Evolutionary conservation across 2,113 vertebrate genomes (phyloP).

Genomic region (Pandion haliaetus): DNA sequence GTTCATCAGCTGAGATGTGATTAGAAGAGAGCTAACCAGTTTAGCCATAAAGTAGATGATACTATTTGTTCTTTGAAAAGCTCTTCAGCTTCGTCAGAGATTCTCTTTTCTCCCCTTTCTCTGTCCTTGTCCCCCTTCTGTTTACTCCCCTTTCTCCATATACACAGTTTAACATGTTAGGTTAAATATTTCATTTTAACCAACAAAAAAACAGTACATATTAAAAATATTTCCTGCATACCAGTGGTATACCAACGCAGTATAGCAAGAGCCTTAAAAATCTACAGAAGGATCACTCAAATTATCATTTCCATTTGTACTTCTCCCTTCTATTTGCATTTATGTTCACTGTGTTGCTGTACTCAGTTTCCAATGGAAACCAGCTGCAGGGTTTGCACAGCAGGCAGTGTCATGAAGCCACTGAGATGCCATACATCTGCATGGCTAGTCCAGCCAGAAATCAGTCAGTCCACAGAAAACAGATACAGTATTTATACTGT

Average conservation of each 20-base stretch:
- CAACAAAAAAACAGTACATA: background rate
- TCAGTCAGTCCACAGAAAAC: background rate
- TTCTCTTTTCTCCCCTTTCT: background rate
- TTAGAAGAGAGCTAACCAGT: slow-evolving; percentile 59
- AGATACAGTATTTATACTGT: accelerated
- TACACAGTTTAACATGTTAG: background rate
- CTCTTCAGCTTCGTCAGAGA: background rate
- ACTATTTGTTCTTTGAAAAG: slow-evolving; percentile 21
- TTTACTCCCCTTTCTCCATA: background rate
- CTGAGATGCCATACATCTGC: background rate
- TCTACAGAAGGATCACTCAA: background rate
- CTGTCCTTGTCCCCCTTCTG: background rate
- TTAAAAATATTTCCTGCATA: background rate
- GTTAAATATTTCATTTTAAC: background rate
- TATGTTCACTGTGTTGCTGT: background rate
- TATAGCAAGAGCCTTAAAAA: background rate
- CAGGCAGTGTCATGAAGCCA: background rate
- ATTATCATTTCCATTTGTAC: background rate
- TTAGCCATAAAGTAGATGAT: slow-evolving; percentile 45
- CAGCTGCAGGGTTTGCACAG: background rate
- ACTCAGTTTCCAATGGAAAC: background rate
- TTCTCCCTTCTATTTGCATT: background rate
- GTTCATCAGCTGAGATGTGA: slow-evolving; percentile 55
- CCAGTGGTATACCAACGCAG: background rate
- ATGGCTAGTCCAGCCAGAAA: background rate